A percentile compares a stretch with the other conserved stretches of the same genome.
phyloP scores from a whole-genome alignment of 2,888 invertebrate species.

The Phasia obesa region DNA sequence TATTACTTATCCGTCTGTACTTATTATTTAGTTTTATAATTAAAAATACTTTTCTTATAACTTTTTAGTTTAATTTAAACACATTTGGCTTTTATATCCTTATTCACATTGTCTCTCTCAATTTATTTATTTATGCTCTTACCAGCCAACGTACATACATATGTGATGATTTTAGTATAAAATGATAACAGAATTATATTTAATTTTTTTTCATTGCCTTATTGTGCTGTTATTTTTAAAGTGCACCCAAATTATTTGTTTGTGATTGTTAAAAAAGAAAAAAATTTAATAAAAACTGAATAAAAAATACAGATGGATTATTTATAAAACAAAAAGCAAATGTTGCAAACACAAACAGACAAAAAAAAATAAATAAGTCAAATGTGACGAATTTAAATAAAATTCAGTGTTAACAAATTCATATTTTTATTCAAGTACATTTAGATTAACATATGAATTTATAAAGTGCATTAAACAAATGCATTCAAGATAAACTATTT shows the following conservation, averaged over 20 bases:
- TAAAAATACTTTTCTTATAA: too few species aligned
- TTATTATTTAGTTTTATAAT: too few species aligned
- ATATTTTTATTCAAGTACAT: slow-evolving; percentile 37
- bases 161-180: slow-evolving; percentile 27
- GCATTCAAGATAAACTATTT: neutral
- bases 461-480: slow-evolving; percentile 56
- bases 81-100: neutral
- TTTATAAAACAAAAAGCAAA: slow-evolving; percentile 34
- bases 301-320: slow-evolving; percentile 47
- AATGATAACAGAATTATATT: slow-evolving; percentile 48
- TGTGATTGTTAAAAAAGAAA: slow-evolving; percentile 41
- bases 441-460: slow-evolving; percentile 56
- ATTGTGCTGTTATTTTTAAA: slow-evolving; percentile 19
- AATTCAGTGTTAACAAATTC: slow-evolving; percentile 29
- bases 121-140: slow-evolving; percentile 22
- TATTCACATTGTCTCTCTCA: neutral
- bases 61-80: too few species aligned
- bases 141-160: neutral
- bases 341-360: slow-evolving; percentile 12
- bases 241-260: slow-evolving; percentile 26
- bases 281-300: neutral
- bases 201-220: neutral
- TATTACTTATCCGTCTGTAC: too few species aligned
- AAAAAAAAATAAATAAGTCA: slow-evolving; percentile 14
- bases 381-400: slow-evolving; percentile 43